Percentiles rank a stretch among this genome's conserved stretches.
Evolutionary conservation across 2,797 vertebrate species (phyloP).

Genomic region (Muraenolepis orangiensis): DNA sequence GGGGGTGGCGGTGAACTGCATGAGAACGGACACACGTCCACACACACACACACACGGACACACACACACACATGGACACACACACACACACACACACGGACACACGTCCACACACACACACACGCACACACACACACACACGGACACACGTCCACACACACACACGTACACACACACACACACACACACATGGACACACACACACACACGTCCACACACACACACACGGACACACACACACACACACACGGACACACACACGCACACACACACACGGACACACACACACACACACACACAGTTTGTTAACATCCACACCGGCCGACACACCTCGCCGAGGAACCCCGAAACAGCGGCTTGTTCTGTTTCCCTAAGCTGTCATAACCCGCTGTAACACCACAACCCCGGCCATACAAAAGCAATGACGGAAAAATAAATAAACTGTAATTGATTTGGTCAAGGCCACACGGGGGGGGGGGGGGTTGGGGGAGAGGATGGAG

Average conservation of each 20-base stretch:
- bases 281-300: constrained; percentile 68
- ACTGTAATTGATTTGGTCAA: too few species aligned
- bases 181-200: constrained; percentile 56
- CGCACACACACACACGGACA: constrained; percentile 67
- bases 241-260: constrained; percentile 49
- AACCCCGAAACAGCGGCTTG: constrained; percentile 36
- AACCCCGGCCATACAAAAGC: too few species aligned
- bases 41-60: constrained; percentile 73
- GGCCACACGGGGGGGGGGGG: too few species aligned
- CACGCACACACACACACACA: constrained; percentile 66
- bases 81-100: constrained; percentile 68
- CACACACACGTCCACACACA: constrained; percentile 68
- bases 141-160: constrained; percentile 72
- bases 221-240: constrained; percentile 71
- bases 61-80: too few species aligned
- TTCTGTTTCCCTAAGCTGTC: background rate
- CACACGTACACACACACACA: constrained; percentile 66
- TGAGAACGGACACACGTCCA: constrained; percentile 50
- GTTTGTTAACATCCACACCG: constrained; percentile 53
- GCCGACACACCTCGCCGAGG: constrained; percentile 73
- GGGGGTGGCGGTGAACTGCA: constrained; percentile 23
- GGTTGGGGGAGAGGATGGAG: too few species aligned
- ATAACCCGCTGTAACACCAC: too few species aligned
- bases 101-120: constrained; percentile 52
- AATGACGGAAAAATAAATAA: too few species aligned